These are phyloP conservation scores for Distichodus sexfasciatus DNA, from an alignment of 2,797 vertebrate species.

Conservation along the genomic window DNA sequence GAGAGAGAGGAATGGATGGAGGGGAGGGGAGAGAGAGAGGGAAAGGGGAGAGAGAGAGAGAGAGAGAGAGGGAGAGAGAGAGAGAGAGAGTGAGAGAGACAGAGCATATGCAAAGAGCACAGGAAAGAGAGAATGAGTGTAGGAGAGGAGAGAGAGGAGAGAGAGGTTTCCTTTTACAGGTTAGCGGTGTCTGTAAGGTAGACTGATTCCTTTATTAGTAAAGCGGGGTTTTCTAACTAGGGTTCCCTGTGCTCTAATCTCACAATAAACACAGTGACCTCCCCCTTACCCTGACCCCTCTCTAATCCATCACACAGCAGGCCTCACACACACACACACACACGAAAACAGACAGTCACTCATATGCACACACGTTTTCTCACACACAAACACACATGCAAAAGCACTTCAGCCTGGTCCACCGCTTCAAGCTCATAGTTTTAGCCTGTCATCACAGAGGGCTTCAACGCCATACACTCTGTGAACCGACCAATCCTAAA, in stretches of 20 bases:
- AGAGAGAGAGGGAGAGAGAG: neutral
- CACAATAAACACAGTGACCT: constrained; percentile 71
- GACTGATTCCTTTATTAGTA: too few species aligned
- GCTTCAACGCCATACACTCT: too few species aligned
- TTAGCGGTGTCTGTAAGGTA: constrained; percentile 54
- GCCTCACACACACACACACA: constrained; percentile 17
- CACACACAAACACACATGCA: constrained; percentile 21
- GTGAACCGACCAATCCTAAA: too few species aligned
- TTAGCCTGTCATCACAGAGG: constrained; percentile 2
- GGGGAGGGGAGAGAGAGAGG: constrained; percentile 11
- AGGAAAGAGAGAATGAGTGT: constrained; percentile 6
- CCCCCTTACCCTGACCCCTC: constrained; percentile 61
- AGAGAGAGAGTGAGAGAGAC: constrained; percentile 51
- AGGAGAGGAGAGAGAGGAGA: neutral
- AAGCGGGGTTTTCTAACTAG: constrained; percentile 58
- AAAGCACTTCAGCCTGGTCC: constrained; percentile 24
- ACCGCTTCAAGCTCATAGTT: constrained; percentile 21
- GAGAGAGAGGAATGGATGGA: neutral
- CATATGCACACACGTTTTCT: constrained; percentile 22
- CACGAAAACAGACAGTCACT: too few species aligned
- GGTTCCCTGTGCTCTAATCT: constrained; percentile 56
- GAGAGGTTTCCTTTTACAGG: constrained; percentile 19
- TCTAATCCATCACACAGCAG: constrained; percentile 70
- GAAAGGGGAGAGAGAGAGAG: neutral
- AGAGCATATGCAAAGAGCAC: neutral